Conservation (phyloP, 2,888 invertebrate species). For the Homarus gammarus region DNA sequence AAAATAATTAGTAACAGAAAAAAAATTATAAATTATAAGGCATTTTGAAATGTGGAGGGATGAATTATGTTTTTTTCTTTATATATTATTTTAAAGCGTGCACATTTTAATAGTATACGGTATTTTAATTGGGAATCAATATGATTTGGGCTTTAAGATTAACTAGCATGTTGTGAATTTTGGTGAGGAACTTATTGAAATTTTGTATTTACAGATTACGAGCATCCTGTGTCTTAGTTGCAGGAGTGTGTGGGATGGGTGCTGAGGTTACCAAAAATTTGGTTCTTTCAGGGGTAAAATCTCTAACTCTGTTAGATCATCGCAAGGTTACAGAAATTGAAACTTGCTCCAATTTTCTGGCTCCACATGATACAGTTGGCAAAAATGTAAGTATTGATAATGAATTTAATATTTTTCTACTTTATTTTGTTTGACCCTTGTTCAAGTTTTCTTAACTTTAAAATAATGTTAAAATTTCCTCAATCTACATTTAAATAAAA, state of each 20-base stretch:
- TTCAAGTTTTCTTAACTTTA: too few relatives aligned
- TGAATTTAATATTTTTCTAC: not conserved
- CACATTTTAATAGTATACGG: too few relatives aligned
- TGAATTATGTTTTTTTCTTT: too few relatives aligned
- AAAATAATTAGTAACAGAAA: too few relatives aligned
- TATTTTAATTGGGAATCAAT: too few relatives aligned
- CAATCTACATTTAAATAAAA: too few relatives aligned
- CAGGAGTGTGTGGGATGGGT: slow-evolving; percentile 93
- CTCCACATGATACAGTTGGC: slow-evolving; percentile 86
- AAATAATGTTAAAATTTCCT: too few relatives aligned
- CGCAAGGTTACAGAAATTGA: slow-evolving; percentile 85
- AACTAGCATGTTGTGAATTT: too few relatives aligned
- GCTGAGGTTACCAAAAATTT: slow-evolving; percentile 98
- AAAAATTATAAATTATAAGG: too few relatives aligned
- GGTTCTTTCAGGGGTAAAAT: slow-evolving; percentile 94
- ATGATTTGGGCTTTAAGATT: too few relatives aligned
- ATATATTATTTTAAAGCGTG: too few relatives aligned
- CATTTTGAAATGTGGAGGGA: too few relatives aligned
- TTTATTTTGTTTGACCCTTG: slow-evolving; percentile 17
- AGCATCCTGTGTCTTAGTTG: slow-evolving; percentile 90
- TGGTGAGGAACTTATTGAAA: slow-evolving; percentile 26
- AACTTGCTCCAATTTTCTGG: slow-evolving; percentile 90
- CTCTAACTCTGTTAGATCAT: slow-evolving; percentile 91
- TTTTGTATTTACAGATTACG: slow-evolving; percentile 84
- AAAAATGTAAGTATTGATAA: slow-evolving; percentile 84